A percentile compares a stretch with the other conserved stretches of the same genome.
These are phyloP conservation scores for Diachasmimorpha longicaudata DNA, from an alignment of 1,140 invertebrate genomes.

Conservation along the genomic window DNA sequence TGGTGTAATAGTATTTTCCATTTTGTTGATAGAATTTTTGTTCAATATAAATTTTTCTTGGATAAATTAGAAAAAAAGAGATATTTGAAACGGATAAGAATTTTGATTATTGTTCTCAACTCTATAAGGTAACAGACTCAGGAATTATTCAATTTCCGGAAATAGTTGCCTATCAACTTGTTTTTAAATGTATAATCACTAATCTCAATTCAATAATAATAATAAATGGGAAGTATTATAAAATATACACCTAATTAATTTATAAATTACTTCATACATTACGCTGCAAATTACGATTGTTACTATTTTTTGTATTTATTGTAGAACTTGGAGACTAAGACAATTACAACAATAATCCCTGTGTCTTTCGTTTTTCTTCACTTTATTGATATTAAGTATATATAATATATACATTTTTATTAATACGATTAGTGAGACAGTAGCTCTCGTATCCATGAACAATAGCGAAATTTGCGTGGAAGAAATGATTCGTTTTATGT, in stretches of 20 bases:
- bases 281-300: background rate
- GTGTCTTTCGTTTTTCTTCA: background rate
- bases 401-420: background rate
- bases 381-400: slow-evolving; percentile 3
- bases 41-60: no score
- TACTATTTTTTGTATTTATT: background rate
- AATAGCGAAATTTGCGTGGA: slow-evolving; percentile 31
- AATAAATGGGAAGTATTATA: background rate
- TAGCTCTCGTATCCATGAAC: background rate
- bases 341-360: background rate
- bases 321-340: background rate
- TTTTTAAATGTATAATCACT: background rate
- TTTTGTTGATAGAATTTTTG: no score
- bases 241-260: background rate
- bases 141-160: background rate
- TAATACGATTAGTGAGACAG: background rate
- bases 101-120: background rate
- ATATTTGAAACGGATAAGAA: background rate
- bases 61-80: no score
- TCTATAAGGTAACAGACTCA: background rate
- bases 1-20: no score
- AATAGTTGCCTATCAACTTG: background rate
- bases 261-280: background rate
- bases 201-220: background rate
- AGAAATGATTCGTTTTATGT: slow-evolving; percentile 17